Base-by-base conservation (phyloP, 1,140 invertebrate genomes). In the Caenorhabditis inopinata region DNA sequence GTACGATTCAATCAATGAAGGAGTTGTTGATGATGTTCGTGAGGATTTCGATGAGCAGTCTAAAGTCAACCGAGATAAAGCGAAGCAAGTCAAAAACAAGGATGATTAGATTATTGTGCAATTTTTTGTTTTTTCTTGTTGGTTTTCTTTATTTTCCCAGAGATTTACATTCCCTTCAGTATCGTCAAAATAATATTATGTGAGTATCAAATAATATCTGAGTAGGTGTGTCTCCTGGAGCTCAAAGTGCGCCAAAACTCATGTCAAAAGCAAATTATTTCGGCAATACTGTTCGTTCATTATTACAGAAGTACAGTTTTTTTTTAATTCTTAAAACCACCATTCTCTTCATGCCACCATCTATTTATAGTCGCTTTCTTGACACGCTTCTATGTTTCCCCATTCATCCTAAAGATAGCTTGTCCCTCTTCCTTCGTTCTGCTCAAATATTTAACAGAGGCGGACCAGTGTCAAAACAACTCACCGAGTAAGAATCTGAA, bases 1-100 rank as follows among this genome's bases (percentile, higher is more conserved):
- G 18, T 77, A 81, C 35, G 35, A 78, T 18, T 62, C 80, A 27
- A 49, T 49, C 16, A 62, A 73, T 38, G 32, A 46, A 16, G 80
- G 53, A 47, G 46, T 29, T 14, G 51, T 81, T 18, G 80, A 81
- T 27, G 80, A 81, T 32, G 74, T 81, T 18, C 29, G 80, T 42
- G 80, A 81, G 49, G 80, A 81, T 27, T 51, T 45, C n/a, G 76
- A 81, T 45, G 58, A 68, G n/a, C 27, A 68, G 5, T 68, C 58
- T 21, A 18, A n/a, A 11, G 58, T 68, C 12, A 68, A 68, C 32
- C 58, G 58, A 5, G 58, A 68, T 9, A 68, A 68, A 21, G 29
- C 58, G n/a, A 68, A 68, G 25, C 1, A 21, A 42, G 32, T 38
- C 1, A 68, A 68, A 12, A 68, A 38, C 32, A 68, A 68, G n/a